Evolutionary conservation across 2,888 invertebrate genomes (phyloP), one percentile per base, ranked within the genome.

Genomic region (Yponomeuta plumbellus): DNA sequence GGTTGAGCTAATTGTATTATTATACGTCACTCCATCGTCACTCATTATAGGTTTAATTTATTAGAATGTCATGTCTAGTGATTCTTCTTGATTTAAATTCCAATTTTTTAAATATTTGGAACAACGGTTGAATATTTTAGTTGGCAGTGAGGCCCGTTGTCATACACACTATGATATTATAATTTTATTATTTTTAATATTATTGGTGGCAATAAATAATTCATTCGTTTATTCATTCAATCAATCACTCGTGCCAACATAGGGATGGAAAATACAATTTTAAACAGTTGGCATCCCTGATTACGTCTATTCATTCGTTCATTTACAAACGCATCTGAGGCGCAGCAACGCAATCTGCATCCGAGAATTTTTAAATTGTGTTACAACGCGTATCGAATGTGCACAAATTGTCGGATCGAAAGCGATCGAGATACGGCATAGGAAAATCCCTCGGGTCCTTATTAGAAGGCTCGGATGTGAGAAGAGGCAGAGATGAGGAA

Each of bases 1-100:
- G 84, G 84, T 80, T 78, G 71, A 61, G 71, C 73, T 80, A 83
- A 84, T 83, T 77, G 75, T 69, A 75, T 82, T 78, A 70, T 59
- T 74, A 77, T 76, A 77, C 78, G 80, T 80, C 80, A 76, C 74
- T 68, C 69, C 52, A 61, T 72, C 34, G 34, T 34, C 34, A 34
- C 34, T 10, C 34, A 34, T 34, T 10, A 23, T 22, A 23, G 23
- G 61, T 63, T 66, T 65, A 59, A 22, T n/a, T 67, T 64, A 61
- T 66, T 58, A 34, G 34, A 34, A 34, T 34, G 34, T 34, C 34
- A 34, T 34, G 8, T 34, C 8, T 34, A 57, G 5, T 56, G 11
- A 57, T 57, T 57, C 20, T 5, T 34, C 34, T 34, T 8, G 34
- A 73, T 74, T 74, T 73, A 34, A 34, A 34, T 34, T 10, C 8